Conservation (phyloP, 2,797 vertebrate genomes). For the Cephalopachus bancanus region DNA sequence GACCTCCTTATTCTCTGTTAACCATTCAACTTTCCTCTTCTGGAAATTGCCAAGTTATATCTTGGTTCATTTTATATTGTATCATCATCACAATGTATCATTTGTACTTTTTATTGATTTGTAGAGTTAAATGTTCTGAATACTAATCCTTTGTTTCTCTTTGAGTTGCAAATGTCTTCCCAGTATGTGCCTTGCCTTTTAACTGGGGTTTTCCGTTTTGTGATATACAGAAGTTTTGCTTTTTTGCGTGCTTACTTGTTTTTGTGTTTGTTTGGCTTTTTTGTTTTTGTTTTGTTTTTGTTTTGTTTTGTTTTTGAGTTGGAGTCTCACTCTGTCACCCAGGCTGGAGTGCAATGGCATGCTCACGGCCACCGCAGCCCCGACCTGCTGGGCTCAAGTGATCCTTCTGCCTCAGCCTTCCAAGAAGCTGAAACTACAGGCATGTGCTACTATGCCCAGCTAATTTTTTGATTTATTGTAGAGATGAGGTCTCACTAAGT, state of each 20-base stretch:
- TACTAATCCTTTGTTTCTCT: neutral
- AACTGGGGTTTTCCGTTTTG: slow-evolving; percentile 4
- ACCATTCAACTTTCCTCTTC: slow-evolving; percentile 10
- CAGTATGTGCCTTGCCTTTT: neutral
- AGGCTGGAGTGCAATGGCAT: neutral
- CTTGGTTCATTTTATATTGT: slow-evolving; percentile 5
- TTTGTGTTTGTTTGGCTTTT: neutral
- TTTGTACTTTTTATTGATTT: slow-evolving; percentile 54
- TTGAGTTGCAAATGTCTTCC: neutral
- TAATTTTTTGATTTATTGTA: neutral
- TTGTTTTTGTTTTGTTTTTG: neutral
- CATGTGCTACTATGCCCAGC: neutral
- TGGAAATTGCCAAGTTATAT: neutral
- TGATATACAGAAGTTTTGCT: slow-evolving; percentile 17
- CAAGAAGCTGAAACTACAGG: neutral
- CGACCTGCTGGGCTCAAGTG: neutral
- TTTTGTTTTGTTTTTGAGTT: neutral
- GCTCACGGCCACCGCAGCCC: neutral
- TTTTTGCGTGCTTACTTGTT: slow-evolving; percentile 5
- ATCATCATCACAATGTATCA: neutral
- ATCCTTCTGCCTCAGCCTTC: neutral
- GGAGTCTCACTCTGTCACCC: neutral
- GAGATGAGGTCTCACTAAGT: neutral
- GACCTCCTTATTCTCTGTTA: neutral
- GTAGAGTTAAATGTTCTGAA: slow-evolving; percentile 20